Base-by-base conservation (phyloP, 2,888 invertebrate genomes). In the Cheilosia impressa region DNA sequence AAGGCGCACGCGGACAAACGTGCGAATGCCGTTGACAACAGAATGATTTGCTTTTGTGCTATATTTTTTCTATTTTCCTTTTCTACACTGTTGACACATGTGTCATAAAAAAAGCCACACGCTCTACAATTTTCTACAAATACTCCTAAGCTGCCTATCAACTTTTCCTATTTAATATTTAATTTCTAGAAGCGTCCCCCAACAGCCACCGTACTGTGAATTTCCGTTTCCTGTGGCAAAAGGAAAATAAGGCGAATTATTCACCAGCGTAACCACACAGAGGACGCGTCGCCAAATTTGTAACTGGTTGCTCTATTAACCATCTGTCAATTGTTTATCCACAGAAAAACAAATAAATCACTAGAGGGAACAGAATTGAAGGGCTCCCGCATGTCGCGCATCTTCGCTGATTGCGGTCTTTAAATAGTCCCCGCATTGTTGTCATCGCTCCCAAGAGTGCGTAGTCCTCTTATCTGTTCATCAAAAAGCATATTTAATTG, bases 401-500 rank as follows among this genome's bases (percentile, higher is more conserved):
- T n/a, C 0, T 0, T 10, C 50, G 13, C n/a, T n/a, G 24, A 43
- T 24, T 19, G 15, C 10, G 7, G 1, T 52, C 17, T 15, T 5
- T 53, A 15, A 15, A 55, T 45, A 19, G 27, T 17, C 31, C 19
- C 2, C 15, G 27, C 13, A 45, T 57, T 57, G 31, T 71, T 52
- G 22, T 34, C 45, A 13, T 47, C 13, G 38, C 13, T 13, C 13
- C 4, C 13, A 38, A 10, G 38, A 38, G 13, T 38, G 38, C 34
- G 4, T 43, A 34, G 63, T 34, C 55, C 73, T 57, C 50, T 50
- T 72, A 62, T 68, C 60, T 76, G 4, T 19, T 73, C 66, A 68
- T 68, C 69, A 66, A 69, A 73, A 66, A 62, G 72, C 53, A 80
- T 76, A 79, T 76, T 79, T 80, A 85, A 85, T 85, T 81, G 85